Base-by-base conservation (phyloP, 2,888 invertebrate species). In the Caenorhabditis doughertyi region DNA sequence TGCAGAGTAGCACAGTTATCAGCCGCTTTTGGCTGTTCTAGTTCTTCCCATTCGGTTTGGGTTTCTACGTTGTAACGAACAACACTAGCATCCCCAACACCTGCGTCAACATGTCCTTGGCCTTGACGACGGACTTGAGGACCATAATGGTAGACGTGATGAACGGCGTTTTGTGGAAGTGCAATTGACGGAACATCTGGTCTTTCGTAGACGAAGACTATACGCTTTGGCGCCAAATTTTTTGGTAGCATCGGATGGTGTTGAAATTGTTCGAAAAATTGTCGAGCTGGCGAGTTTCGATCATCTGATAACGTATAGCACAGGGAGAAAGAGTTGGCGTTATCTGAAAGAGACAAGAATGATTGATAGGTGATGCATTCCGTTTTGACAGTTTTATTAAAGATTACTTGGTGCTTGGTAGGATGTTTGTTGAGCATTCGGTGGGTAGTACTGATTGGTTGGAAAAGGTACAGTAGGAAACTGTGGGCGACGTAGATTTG, bases 11-110 rank as follows among this genome's bases (percentile, higher is more conserved):
- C 4, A 3, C 32, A 32, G 32, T 35, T 56, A 55, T 42, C 53
- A 51, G 44, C 51, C 18, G 23, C 67, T n/a, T 21, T 21, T 49
- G n/a, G 25, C 32, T 72, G 62, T 62, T 53, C 51, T 49, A 29
- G 1, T 27, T 65, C 67, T 25, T 21, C 18, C 67, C 60, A 60
- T 51, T 77, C 77, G 2, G 77, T 77, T 62, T 77, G 77, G 16
- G 77, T 68, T 27, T 77, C 68, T 16, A 32, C 35, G 53, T 77
- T 42, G 51, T 68, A 53, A 1, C 77, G 77, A 62, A 77, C 77
- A 51, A 77, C 68, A 23, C 56, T 65, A n/a, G 11, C 58, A 21
- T 76, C 67, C 3, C 76, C 76, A 23, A 74, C 67, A 2, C 49
- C 65, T 1, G 42, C 60, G 3, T 76, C 53, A 16, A 9, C 35